Conservation (phyloP, 2,888 invertebrate species). For the Yponomeuta malinellus region DNA sequence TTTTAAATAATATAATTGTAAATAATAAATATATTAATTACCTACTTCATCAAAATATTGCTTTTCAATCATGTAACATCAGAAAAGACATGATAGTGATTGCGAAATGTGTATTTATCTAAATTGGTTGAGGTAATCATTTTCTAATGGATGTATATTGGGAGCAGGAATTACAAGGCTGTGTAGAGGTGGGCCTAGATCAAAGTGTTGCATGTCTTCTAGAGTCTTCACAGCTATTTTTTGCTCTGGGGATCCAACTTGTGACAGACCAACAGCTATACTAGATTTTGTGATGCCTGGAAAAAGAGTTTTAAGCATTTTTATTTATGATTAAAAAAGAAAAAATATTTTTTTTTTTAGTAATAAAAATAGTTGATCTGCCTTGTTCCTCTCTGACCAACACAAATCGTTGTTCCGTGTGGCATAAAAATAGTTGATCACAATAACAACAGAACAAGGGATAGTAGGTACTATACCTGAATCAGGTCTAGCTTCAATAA, state of each 20-base stretch:
- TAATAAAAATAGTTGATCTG: too few relatives aligned
- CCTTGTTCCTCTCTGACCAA: too few relatives aligned
- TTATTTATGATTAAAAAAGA: too few relatives aligned
- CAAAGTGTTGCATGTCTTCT: slow-evolving; percentile 80
- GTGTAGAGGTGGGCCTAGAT: slow-evolving; percentile 94
- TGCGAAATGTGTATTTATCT: slow-evolving; percentile 42
- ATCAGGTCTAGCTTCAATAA: slow-evolving; percentile 74
- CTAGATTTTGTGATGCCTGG: slow-evolving; percentile 72
- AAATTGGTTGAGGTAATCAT: slow-evolving; percentile 88
- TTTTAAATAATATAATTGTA: slow-evolving; percentile 44
- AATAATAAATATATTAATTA: slow-evolving; percentile 67
- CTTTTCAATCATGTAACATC: not conserved
- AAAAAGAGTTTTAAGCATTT: not conserved
- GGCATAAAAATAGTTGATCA: too few relatives aligned
- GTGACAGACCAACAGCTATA: slow-evolving; percentile 89
- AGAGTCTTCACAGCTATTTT: slow-evolving; percentile 85
- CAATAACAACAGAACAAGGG: too few relatives aligned
- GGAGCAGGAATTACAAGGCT: slow-evolving; percentile 92
- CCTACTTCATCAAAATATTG: slow-evolving; percentile 42
- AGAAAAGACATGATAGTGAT: not conserved
- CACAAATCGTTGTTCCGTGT: too few relatives aligned
- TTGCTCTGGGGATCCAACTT: slow-evolving; percentile 92
- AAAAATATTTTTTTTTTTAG: too few relatives aligned
- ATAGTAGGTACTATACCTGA: slow-evolving; percentile 34
- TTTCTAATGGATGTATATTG: slow-evolving; percentile 91